Percentiles rank a stretch among this genome's conserved stretches.
Conservation (phyloP, 2,888 invertebrate species). For the Junonia oenone region DNA sequence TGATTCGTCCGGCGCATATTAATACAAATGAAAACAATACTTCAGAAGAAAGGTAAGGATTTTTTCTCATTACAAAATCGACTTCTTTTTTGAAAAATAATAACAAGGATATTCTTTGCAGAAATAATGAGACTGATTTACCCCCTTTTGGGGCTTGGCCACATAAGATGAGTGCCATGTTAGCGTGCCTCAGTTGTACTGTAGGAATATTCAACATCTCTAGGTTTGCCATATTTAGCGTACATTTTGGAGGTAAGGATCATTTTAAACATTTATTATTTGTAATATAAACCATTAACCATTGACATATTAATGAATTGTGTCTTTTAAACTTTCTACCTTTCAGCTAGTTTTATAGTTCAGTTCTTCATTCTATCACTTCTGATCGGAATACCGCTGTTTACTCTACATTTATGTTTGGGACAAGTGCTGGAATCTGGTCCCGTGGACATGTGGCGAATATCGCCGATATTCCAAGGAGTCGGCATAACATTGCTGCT, state of each 20-base stretch:
- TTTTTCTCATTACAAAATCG: neutral
- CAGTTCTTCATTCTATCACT: conserved; percentile 92
- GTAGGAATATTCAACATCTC: conserved; percentile 93
- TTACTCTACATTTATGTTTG: conserved; percentile 90
- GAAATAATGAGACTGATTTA: conserved; percentile 67
- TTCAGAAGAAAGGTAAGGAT: conserved; percentile 59
- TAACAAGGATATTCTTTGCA: conserved; percentile 34
- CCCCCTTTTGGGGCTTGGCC: conserved; percentile 72
- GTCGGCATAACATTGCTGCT: conserved; percentile 90
- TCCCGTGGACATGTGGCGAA: conserved; percentile 95
- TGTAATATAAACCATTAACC: neutral
- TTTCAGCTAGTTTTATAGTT: conserved; percentile 89
- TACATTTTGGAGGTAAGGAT: conserved; percentile 88
- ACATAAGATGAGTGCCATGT: conserved; percentile 84
- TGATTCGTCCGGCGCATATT: conserved; percentile 45
- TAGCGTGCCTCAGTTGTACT: conserved; percentile 91
- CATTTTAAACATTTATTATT: neutral
- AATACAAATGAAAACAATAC: conserved; percentile 46
- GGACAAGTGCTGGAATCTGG: conserved; percentile 92
- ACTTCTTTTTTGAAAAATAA: neutral
- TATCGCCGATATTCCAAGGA: conserved; percentile 94
- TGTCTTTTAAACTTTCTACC: conserved; percentile 28
- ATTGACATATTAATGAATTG: neutral
- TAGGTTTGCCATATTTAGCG: conserved; percentile 90
- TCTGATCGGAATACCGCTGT: conserved; percentile 89